Conservation (phyloP, 2,888 invertebrate genomes). For the Shargacucullia verbasci region DNA sequence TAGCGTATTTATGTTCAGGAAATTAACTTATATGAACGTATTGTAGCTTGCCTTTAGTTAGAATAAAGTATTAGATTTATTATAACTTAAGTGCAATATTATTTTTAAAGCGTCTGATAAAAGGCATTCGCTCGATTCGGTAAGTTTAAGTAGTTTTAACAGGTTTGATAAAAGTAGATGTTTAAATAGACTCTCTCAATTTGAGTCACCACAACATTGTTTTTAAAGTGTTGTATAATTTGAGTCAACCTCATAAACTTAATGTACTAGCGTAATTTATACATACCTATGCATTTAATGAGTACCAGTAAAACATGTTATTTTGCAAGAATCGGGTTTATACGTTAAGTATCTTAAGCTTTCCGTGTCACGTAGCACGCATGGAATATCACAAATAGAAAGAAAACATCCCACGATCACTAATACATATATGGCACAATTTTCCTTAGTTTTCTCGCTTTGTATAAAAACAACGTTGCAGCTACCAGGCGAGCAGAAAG, state of each 20-base stretch:
- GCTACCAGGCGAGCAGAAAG: slow-evolving; percentile 60
- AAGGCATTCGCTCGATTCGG: slow-evolving; percentile 6
- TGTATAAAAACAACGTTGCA: slow-evolving; percentile 14
- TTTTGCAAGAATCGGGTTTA: background rate
- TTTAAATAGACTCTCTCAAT: slow-evolving; percentile 4
- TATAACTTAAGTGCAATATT: slow-evolving; percentile 3
- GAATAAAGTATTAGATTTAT: slow-evolving; percentile 16
- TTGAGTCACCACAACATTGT: slow-evolving; percentile 17
- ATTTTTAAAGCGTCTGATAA: slow-evolving; percentile 9
- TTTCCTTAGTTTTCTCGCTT: slow-evolving; percentile 40
- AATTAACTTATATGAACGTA: slow-evolving; percentile 41
- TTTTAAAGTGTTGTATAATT: no score
- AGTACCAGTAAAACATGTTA: background rate
- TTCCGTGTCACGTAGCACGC: slow-evolving; percentile 1
- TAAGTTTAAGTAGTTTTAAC: slow-evolving; percentile 23
- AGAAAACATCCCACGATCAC: slow-evolving; percentile 35
- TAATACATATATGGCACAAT: slow-evolving; percentile 36
- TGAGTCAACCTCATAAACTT: no score
- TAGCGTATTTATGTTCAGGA: slow-evolving; percentile 35
- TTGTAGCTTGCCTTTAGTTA: slow-evolving; percentile 23
- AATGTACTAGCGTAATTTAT: no score
- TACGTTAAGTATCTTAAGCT: slow-evolving; percentile 1
- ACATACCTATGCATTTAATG: no score
- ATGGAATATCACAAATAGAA: slow-evolving; percentile 8
- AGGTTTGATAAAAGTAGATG: slow-evolving; percentile 7